Evolutionary conservation across 2,888 invertebrate genomes (phyloP).

Genomic region (Mechanitis mazaeus): DNA sequence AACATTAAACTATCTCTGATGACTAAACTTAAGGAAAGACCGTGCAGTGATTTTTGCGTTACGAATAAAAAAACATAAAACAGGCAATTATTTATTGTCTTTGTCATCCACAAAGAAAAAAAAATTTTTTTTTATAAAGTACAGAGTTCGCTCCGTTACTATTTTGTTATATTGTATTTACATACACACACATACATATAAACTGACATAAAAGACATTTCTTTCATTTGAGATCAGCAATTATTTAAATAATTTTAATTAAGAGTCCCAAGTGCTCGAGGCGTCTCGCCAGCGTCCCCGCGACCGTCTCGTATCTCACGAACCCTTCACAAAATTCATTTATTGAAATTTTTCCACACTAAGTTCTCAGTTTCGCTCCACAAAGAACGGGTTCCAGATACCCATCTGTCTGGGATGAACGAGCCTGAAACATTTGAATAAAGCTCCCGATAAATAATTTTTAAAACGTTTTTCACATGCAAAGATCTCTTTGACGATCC

Average conservation of each 20-base stretch:
- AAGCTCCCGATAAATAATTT: conserved; percentile 25
- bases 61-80: too few relatives aligned
- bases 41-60: too few relatives aligned
- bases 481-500: conserved; percentile 24
- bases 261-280: not conserved
- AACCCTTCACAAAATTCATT: conserved; percentile 29
- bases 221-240: not conserved
- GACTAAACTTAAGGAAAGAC: too few relatives aligned
- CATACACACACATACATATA: not conserved
- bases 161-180: not conserved
- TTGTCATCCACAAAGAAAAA: too few relatives aligned
- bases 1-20: too few relatives aligned
- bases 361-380: conserved; percentile 18
- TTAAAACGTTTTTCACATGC: conserved; percentile 25
- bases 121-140: too few relatives aligned
- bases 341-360: conserved; percentile 26
- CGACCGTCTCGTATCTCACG: conserved; percentile 19
- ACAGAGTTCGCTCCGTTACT: too few relatives aligned
- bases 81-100: too few relatives aligned
- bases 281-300: not conserved
- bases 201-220: not conserved
- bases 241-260: not conserved
- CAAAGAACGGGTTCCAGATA: conserved; percentile 27
- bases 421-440: conserved; percentile 27
- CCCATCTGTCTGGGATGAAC: conserved; percentile 20